A percentile compares a stretch with the other conserved stretches of the same genome.
Evolutionary conservation across 2,888 invertebrate species (phyloP).

Genomic region (Limnephilus lunatus): DNA sequence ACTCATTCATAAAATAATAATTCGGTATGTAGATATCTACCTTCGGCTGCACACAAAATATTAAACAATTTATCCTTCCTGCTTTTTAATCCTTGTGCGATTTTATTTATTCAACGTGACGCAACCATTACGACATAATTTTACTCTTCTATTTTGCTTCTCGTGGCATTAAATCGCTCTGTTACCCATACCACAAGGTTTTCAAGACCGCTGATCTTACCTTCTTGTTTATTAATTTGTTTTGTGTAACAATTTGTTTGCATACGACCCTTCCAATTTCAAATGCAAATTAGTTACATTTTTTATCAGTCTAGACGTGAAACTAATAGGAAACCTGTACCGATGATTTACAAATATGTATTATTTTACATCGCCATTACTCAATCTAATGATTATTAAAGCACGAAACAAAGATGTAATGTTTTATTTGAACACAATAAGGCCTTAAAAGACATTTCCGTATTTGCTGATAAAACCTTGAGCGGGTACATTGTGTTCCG

Average conservation of each 20-base stretch:
- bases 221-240: neutral
- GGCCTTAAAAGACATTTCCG: neutral
- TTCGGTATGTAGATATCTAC: too few species aligned
- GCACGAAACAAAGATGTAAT: neutral
- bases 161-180: neutral
- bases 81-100: neutral
- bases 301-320: neutral
- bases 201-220: neutral
- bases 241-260: neutral
- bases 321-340: neutral
- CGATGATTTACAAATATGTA: neutral
- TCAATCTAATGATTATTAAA: neutral
- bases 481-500: neutral
- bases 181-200: neutral
- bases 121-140: neutral
- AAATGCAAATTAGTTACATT: neutral
- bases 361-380: neutral
- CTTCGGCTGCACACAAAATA: neutral
- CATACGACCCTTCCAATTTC: neutral
- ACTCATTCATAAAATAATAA: neutral
- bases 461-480: neutral
- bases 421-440: slow-evolving; percentile 9
- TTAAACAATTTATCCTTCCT: neutral
- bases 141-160: neutral
- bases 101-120: neutral